phyloP scores from a whole-genome alignment of 92 coral and sea anemone species.

The Palythoa caribaeorum region DNA sequence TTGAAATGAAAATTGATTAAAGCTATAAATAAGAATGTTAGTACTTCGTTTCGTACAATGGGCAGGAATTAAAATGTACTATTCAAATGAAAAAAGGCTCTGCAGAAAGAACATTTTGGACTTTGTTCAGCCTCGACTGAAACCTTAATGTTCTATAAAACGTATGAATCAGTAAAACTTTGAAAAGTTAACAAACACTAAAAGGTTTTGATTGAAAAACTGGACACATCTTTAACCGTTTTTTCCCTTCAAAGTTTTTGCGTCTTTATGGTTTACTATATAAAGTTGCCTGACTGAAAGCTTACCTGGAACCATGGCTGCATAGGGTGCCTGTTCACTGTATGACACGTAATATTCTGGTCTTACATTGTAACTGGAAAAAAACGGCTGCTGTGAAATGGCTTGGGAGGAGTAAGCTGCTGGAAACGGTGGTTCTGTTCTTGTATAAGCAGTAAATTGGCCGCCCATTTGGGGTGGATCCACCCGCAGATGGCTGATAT shows the following conservation, averaged over 20 bases:
- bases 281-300: neutral
- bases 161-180: too few species aligned
- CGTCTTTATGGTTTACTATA: neutral
- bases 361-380: slow-evolving; percentile 11
- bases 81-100: too few species aligned
- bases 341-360: slow-evolving; percentile 31
- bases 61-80: too few species aligned
- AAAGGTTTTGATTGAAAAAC: too few species aligned
- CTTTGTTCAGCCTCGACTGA: too few species aligned
- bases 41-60: too few species aligned
- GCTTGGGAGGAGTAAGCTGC: slow-evolving; percentile 22
- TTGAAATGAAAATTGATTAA: too few species aligned
- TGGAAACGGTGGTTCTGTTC: slow-evolving; percentile 1
- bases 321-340: slow-evolving; percentile 13
- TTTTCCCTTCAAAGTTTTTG: neutral
- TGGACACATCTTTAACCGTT: neutral
- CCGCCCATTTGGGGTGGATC: slow-evolving; percentile 31
- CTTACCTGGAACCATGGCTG: slow-evolving; percentile 21
- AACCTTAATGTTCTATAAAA: too few species aligned
- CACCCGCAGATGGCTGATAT: slow-evolving; percentile 5
- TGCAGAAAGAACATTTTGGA: too few species aligned
- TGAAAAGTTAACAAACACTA: too few species aligned
- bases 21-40: too few species aligned
- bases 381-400: slow-evolving; percentile 15
- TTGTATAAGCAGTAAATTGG: slow-evolving; percentile 9